Base-by-base conservation (phyloP, 1,140 invertebrate species). In the Coptotermes formosanus region DNA sequence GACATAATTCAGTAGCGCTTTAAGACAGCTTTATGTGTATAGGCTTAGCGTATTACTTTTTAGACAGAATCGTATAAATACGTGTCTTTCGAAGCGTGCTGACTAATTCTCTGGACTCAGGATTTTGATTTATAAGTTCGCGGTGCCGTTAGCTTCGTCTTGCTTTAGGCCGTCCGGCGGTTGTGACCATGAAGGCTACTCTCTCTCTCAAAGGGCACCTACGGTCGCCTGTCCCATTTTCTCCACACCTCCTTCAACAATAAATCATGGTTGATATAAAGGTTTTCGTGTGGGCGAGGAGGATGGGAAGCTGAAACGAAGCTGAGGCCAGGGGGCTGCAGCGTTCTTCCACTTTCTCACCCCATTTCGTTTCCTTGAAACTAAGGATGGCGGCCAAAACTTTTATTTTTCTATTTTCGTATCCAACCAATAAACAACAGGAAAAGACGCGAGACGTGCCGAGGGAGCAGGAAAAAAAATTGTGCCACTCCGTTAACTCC, bases 261-360 rank as follows among this genome's bases (percentile, higher is more conserved):
- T 75, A 75, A 75, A 75, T 75, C 64, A 75, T 75, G 64, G 64
- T 75, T 75, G 64, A 75, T 75, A 75, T 75, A 75, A 75, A 75
- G 64, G 64, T 75, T 75, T 75, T 75, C 64, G 19, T 55, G 52
- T 16, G 52, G 48, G 48, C 48, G 48, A 16, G 64, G 64, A 25
- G 64, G 64, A 11, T 75, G 64, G 25, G n/a, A 30, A 75, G 9
- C 64, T 69, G 64, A 69, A n/a, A 69, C 64, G 64, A 69, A 69
- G n/a, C 64, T 75, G n/a, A 30, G 25, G 64, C n/a, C n/a, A 30
- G 7, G 25, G 64, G n/a, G 64, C n/a, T 75, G 25, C n/a, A 75
- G 14, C 64, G n/a, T 75, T 75, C n/a, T 14, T 30, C 16, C 64
- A 30, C 64, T 75, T 30, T n/a, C 64, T 30, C 64, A 30, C n/a